Conservation (phyloP, 2,888 invertebrate genomes). For the Chironomus tentans region DNA sequence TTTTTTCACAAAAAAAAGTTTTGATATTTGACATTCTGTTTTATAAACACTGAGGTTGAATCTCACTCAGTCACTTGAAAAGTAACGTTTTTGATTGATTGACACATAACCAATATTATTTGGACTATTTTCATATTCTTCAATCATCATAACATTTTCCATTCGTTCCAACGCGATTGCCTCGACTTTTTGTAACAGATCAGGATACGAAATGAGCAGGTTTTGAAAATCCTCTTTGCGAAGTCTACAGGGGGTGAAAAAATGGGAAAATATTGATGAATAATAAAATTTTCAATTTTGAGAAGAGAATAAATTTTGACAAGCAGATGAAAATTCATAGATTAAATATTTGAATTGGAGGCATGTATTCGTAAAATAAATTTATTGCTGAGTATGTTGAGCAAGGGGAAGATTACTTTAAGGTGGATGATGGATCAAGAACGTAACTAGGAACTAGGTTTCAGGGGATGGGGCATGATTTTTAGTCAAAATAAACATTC, state of each 20-base stretch:
- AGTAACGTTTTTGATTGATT: conserved; percentile 3
- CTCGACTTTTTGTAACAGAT: conserved; percentile 20
- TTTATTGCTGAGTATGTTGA: too few relatives aligned
- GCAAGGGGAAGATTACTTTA: too few relatives aligned
- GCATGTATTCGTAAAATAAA: too few relatives aligned
- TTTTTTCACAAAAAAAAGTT: not conserved
- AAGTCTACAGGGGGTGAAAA: conserved; percentile 1
- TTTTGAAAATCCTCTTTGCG: conserved; percentile 11
- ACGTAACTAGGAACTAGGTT: too few relatives aligned
- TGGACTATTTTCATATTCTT: conserved; percentile 6
- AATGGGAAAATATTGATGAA: not conserved
- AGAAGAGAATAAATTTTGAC: not conserved
- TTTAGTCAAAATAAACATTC: too few relatives aligned
- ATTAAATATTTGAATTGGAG: too few relatives aligned
- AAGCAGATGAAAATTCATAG: not conserved
- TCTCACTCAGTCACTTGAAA: not conserved
- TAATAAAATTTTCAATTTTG: not conserved
- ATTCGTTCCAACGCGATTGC: conserved; percentile 8
- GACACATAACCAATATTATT: not conserved
- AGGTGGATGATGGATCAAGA: too few relatives aligned
- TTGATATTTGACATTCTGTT: too few relatives aligned
- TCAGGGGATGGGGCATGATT: too few relatives aligned
- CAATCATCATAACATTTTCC: conserved; percentile 10
- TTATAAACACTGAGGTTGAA: not conserved
- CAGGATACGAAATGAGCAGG: conserved; percentile 11